Evolutionary conservation across 2,113 vertebrate species (phyloP), one percentile per base, ranked within the genome.

Genomic region (Poecile atricapillus): DNA sequence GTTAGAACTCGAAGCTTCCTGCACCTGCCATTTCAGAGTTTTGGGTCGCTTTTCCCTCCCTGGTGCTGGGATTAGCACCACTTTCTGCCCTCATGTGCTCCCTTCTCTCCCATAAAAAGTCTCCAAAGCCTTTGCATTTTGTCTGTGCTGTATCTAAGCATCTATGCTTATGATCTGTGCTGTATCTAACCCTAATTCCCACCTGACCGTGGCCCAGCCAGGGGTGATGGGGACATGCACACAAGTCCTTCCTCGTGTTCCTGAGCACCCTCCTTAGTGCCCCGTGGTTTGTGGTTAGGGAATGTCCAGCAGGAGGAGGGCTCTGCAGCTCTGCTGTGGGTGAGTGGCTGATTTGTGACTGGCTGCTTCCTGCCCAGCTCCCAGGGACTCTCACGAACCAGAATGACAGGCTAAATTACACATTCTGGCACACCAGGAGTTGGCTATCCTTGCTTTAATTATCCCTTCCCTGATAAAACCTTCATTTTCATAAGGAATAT

Each of bases 361-460:
- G 62, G 44, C 37, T 33, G 31, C 83, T 92, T 91, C 89, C 89
- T 89, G 87, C 67, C 43, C 64, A 43, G 1, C 55, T 92, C 76
- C 0, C 2, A 53, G 89, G 83, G 64, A 69, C 85, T 68, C 83
- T 28, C 12, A 15, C 16, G 4, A 65, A 16, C 3, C 2, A 63
- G 62, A 43, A 46, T 81, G 89, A 95, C 94, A 83, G 43, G 59
- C 68, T 95, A 50, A 89, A 43, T 93, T 96, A 67, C 20, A 39
- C 4, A 1, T 91, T 84, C 81, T 96, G 93, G 89, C 87, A 39
- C 59, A 63, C 27, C 52, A 59, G 14, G 60, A 84, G 35, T 27
- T 94, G 68, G 84, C 90, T 81, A 6, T 74, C 68, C 67, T 70
- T 87, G 92, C 71, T 90, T 90, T 90, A 90, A 89, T 81, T 86